Evolutionary conservation across 2,888 invertebrate species (phyloP).

Genomic region (Scotopteryx bipunctaria): DNA sequence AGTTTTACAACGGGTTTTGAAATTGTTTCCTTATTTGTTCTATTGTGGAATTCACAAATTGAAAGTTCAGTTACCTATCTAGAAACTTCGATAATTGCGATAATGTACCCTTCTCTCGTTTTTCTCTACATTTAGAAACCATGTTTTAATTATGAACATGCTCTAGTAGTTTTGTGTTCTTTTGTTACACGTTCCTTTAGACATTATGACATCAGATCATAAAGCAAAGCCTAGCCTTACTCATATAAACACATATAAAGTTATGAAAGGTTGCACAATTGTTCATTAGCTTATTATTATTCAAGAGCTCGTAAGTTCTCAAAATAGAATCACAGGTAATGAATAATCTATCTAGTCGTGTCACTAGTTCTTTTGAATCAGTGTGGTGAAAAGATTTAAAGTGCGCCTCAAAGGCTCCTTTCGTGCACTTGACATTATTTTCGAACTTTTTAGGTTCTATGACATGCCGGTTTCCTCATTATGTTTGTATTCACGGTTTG

Average conservation of each 20-base stretch:
- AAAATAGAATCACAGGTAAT: slow-evolving; percentile 7
- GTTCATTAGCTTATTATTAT: slow-evolving; percentile 5
- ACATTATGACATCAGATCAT: slow-evolving; percentile 13
- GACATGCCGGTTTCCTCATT: no score
- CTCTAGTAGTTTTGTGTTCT: slow-evolving; percentile 17
- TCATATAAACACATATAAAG: not conserved
- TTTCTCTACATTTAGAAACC: no score
- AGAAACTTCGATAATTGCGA: no score
- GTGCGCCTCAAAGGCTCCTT: no score
- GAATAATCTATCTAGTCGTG: not conserved
- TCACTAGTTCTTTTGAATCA: no score
- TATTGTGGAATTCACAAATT: not conserved
- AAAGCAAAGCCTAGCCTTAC: not conserved
- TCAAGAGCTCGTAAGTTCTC: slow-evolving; percentile 6
- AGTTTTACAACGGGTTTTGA: slow-evolving; percentile 15
- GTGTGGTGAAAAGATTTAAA: no score
- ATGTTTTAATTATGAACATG: slow-evolving; percentile 4
- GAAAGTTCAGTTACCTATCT: no score
- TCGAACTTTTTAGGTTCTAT: no score
- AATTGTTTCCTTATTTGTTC: slow-evolving; percentile 3
- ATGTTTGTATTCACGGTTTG: no score
- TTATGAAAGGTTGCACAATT: slow-evolving; percentile 15
- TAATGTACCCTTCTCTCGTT: no score
- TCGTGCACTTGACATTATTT: no score
- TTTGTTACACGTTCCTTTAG: slow-evolving; percentile 1